Evolutionary conservation across 2,888 invertebrate genomes (phyloP), one percentile per base, ranked within the genome.

Genomic region (Notodonta dromedarius): DNA sequence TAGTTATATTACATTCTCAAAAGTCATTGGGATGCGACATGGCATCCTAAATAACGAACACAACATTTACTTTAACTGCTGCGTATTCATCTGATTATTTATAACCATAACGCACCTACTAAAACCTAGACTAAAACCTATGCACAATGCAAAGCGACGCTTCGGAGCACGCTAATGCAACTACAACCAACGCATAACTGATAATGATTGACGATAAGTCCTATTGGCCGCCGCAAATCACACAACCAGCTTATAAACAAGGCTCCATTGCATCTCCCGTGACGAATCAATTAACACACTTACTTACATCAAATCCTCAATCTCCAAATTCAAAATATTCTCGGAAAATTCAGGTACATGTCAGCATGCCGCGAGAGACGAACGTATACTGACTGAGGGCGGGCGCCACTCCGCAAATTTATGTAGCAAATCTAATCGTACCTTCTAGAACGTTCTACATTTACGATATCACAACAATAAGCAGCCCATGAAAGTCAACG

Each of bases 401-500:
- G 58, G 9, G 57, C 60, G 54, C 53, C 60, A 39, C 57, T 68
- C 56, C 57, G 65, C 59, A 57, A 53, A 59, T 62, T 51, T 42
- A 42, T 54, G 13, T 44, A 44, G 46, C 56, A 63, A 65, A 73
- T 66, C 65, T 69, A 66, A 62, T 60, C 59, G 60, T 65, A 72
- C 62, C 59, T 67, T 76, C 77, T 75, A 69, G 78, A 79, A 75
- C 65, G 55, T 67, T 77, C 73, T 66, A 70, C 68, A 63, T 57
- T 59, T 68, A 68, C 69, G 61, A 73, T 72, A 74, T 63, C 67
- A 67, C 62, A 24, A 81, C 79, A 82, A 83, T 74, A 74, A 63
- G 80, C 75, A 83, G 58, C 80, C 81, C 71, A 68, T 71, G 60
- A 77, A 79, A 67, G 50, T 63, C 67, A 48, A 63, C 16, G 59